A percentile compares a stretch with the other conserved stretches of the same genome.
Evolutionary conservation across 2,797 vertebrate species (phyloP).

Genomic region (Epinephelus awoara): DNA sequence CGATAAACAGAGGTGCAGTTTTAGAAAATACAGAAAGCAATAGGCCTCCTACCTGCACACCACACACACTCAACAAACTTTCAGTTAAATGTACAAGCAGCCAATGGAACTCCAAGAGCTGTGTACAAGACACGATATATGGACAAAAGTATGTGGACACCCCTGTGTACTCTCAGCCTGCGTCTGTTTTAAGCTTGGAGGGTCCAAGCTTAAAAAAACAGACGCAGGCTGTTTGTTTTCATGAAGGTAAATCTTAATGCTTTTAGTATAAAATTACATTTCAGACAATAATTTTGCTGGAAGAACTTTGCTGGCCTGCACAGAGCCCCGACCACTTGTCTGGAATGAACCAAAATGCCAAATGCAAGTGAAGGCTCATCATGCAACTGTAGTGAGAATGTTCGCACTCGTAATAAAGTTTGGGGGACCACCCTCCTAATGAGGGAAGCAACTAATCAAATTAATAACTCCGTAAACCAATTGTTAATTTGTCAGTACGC

Average conservation of each 20-base stretch:
- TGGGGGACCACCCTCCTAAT: too few species aligned
- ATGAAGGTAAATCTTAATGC: neutral
- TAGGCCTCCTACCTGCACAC: conserved; percentile 20
- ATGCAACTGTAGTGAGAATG: too few species aligned
- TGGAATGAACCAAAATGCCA: neutral
- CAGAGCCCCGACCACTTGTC: neutral
- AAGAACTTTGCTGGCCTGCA: neutral
- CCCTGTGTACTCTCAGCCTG: too few species aligned
- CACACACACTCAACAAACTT: neutral
- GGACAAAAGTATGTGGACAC: neutral
- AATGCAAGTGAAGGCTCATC: neutral
- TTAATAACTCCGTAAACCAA: too few species aligned
- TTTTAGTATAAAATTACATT: neutral
- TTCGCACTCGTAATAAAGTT: too few species aligned
- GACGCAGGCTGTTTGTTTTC: neutral
- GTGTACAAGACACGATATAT: neutral
- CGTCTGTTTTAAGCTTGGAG: neutral
- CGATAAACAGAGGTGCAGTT: conserved; percentile 51
- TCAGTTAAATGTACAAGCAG: conserved; percentile 17
- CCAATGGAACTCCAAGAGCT: conserved; percentile 13
- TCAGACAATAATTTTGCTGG: neutral
- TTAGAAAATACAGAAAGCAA: conserved; percentile 51
- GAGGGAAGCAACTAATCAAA: too few species aligned
- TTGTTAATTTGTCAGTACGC: too few species aligned
- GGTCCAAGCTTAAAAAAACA: too few species aligned